Conservation (phyloP, 2,113 vertebrate genomes). For the Hippocampus abdominalis region DNA sequence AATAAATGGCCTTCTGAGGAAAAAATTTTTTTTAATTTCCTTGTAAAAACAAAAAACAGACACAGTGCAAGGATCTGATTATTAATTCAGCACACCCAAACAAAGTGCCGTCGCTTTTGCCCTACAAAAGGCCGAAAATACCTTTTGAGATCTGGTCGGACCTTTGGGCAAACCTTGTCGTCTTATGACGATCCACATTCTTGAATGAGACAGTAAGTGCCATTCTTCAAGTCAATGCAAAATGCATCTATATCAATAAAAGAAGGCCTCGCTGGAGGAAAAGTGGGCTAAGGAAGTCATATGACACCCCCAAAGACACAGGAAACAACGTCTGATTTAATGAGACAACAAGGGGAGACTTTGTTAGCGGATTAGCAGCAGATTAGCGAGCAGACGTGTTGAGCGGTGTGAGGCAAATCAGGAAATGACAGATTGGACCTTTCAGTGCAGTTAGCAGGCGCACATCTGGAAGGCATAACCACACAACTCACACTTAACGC, state of each 20-base stretch:
- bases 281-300: background rate
- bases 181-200: background rate
- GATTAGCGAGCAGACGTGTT: background rate
- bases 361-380: background rate
- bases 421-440: constrained; percentile 4
- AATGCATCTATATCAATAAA: background rate
- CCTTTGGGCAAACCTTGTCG: background rate
- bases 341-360: constrained; percentile 1
- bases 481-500: background rate
- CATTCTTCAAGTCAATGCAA: background rate
- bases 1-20: too few relatives aligned
- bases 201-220: background rate
- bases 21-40: too few relatives aligned
- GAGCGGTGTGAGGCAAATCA: background rate
- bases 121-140: background rate
- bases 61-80: too few relatives aligned
- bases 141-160: background rate
- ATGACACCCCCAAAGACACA: background rate
- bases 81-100: background rate
- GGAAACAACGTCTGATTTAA: background rate
- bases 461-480: constrained; percentile 3
- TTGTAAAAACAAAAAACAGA: too few relatives aligned
- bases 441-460: background rate
- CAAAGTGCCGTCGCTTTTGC: background rate
- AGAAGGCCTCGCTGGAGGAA: background rate